Conservation (phyloP, 1,140 invertebrate species). For the Charaxes varanes region DNA sequence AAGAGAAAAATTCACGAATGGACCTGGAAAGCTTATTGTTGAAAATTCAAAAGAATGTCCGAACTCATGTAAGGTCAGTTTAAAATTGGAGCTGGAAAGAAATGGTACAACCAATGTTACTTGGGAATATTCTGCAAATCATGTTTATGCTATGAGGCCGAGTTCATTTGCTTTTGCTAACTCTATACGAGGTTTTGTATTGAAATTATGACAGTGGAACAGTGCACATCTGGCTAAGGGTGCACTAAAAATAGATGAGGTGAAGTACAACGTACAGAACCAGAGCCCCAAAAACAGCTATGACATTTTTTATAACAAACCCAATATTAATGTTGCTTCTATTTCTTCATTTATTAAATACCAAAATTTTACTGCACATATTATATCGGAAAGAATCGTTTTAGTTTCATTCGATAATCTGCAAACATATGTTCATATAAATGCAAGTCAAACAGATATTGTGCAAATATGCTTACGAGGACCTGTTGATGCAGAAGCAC, state of each 20-base stretch:
- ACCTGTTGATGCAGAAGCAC: conserved; percentile 36
- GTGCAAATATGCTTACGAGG: conserved; percentile 79
- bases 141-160: conserved; percentile 80
- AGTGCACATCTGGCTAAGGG: conserved; percentile 65
- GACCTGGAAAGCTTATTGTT: conserved; percentile 75
- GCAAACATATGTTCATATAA: conserved; percentile 79
- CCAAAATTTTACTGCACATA: conserved; percentile 66
- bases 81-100: conserved; percentile 76
- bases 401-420: conserved; percentile 84
- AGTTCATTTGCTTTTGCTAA: conserved; percentile 78
- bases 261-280: conserved; percentile 60
- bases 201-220: conserved; percentile 88
- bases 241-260: conserved; percentile 65
- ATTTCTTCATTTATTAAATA: conserved; percentile 64
- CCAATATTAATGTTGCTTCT: conserved; percentile 49
- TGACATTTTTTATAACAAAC: conserved; percentile 57
- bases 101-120: conserved; percentile 70
- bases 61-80: conserved; percentile 76
- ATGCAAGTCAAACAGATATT: conserved; percentile 83
- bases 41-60: conserved; percentile 81
- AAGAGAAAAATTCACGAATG: conserved; percentile 72
- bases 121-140: conserved; percentile 75
- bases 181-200: conserved; percentile 80
- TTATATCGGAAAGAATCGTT: conserved; percentile 81
- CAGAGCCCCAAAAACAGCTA: conserved; percentile 57